Evolutionary conservation across 2,113 vertebrate genomes (phyloP).

Genomic region (Chroicocephalus ridibundus): DNA sequence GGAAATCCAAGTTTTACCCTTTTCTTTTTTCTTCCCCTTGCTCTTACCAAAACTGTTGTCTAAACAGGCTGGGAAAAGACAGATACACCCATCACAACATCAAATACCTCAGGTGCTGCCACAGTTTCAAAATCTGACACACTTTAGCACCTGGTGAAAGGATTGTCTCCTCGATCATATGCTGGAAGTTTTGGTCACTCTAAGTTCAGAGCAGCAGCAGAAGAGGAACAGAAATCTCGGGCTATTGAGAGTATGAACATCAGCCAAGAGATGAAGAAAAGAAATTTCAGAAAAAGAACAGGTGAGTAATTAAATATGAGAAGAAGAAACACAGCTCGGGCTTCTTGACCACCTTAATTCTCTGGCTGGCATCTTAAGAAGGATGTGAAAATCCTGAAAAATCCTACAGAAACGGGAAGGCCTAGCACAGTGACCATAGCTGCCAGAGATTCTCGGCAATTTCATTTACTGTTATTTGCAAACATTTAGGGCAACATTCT

Average conservation of each 20-base stretch:
- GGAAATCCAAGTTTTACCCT: background rate
- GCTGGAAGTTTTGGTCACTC: background rate
- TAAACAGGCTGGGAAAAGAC: background rate
- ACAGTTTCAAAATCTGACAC: background rate
- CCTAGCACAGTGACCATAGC: background rate
- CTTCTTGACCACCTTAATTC: background rate
- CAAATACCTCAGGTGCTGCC: background rate
- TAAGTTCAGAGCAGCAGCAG: background rate
- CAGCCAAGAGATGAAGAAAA: background rate
- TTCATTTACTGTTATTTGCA: background rate
- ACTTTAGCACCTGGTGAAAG: background rate
- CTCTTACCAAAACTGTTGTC: background rate
- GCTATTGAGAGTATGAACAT: background rate
- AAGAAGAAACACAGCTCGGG: background rate
- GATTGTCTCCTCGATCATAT: background rate
- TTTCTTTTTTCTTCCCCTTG: background rate
- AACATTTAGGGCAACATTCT: background rate
- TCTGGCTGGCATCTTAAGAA: background rate
- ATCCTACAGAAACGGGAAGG: background rate
- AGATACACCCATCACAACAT: background rate
- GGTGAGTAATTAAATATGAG: background rate
- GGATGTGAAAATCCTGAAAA: background rate
- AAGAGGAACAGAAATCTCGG: background rate
- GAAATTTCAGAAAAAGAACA: background rate
- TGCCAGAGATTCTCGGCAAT: background rate